Evolutionary conservation across 1,140 invertebrate genomes (phyloP), one percentile per base, ranked within the genome.

Genomic region (Drosophila repletoides): DNA sequence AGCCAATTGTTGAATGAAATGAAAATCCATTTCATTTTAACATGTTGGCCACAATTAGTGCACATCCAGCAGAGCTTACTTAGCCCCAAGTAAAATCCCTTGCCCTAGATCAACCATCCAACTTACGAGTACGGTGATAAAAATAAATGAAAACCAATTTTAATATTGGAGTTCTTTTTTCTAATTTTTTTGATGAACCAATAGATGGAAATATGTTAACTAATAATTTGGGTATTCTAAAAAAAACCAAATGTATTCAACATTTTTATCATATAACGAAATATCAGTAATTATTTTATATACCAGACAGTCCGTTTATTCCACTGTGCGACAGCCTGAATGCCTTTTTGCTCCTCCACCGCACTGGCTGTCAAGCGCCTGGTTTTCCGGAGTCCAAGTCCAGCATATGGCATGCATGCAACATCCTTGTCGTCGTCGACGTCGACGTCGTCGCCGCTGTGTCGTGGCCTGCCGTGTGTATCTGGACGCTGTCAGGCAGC

Each of bases 11-110:
- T 88, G 79, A 77, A 86, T 70, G 76, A 69, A 77, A 86, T 70
- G 76, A 69, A 88, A 88, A 88, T 86, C 80, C 86, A 88, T 88
- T 88, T 84, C 73, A 88, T 88, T 88, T 88, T 88, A 86, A 87
- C 87, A 77, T 88, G 76, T 66, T 84, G 84, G 61, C 70, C 86
- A 83, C 86, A 88, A 88, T 88, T 88, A 88, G 86, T 88, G 76
- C 86, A 70, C 66, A 86, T 52, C 69, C 68, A 76, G 38, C 40
- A 43, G 45, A 63, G 56, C 63, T 84, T 68, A 63, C 75, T 76
- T 63, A 64, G 28, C 74, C 33, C 12, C 28, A 59, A 59, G 41
- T 49, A 5, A n/a, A 28, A 4, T 21, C 61, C 7, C n/a, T 29
- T 28, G 12, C 43, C 12, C 21, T 24, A 22, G 38, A 55, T 51